phyloP scores from a whole-genome alignment of 2,797 vertebrate genomes.

The Sebastes flavidus region DNA sequence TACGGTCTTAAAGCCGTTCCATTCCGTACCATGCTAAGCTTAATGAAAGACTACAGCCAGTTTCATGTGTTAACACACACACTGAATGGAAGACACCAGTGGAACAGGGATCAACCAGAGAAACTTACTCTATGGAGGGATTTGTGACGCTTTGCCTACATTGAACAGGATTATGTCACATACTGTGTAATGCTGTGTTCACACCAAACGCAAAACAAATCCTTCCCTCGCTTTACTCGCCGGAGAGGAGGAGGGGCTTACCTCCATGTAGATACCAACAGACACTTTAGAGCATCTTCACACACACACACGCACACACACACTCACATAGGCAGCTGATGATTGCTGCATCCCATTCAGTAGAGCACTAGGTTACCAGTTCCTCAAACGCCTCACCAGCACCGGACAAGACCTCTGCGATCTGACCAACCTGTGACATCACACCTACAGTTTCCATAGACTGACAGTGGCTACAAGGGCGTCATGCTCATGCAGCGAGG shows the following conservation, averaged over 20 bases:
- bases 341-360: slow-evolving; percentile 3
- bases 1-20: slow-evolving; percentile 18
- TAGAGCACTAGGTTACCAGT: neutral
- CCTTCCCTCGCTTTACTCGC: neutral
- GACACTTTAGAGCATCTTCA: neutral
- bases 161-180: slow-evolving; percentile 10
- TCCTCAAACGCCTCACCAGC: too few species aligned
- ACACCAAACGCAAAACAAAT: neutral
- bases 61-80: neutral
- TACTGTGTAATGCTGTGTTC: neutral
- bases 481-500: too few species aligned
- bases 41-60: slow-evolving; percentile 1
- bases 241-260: neutral
- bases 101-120: slow-evolving; percentile 4
- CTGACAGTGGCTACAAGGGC: too few species aligned
- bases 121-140: neutral
- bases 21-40: slow-evolving; percentile 17
- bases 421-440: too few species aligned
- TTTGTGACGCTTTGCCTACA: slow-evolving; percentile 11
- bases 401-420: too few species aligned
- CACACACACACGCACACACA: neutral
- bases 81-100: neutral
- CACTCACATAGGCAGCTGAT: neutral
- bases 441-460: too few species aligned
- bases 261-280: neutral